These are phyloP conservation scores for Drosophila macrospina DNA, from an alignment of 2,888 invertebrate genomes.

Conservation along the genomic window DNA sequence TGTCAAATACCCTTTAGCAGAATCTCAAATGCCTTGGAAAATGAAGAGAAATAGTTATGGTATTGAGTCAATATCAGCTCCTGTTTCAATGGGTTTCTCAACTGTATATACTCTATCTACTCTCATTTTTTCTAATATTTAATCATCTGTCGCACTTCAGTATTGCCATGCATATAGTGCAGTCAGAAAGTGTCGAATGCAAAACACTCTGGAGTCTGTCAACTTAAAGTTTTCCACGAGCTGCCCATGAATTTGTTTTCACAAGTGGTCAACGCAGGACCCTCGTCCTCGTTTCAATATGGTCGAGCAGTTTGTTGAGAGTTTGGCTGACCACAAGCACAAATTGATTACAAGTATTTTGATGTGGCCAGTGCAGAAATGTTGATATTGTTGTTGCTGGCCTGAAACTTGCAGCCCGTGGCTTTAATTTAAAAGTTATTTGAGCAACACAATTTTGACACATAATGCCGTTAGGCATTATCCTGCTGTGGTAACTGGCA, in stretches of 20 bases:
- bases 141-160: constrained; percentile 24
- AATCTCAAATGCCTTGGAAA: background rate
- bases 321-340: constrained; percentile 67
- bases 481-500: constrained; percentile 30
- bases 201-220: constrained; percentile 38
- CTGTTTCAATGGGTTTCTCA: background rate
- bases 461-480: constrained; percentile 65
- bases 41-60: background rate
- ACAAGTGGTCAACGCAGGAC: constrained; percentile 32
- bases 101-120: background rate
- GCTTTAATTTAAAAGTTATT: constrained; percentile 78
- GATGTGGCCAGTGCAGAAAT: constrained; percentile 51
- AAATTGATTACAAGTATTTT: constrained; percentile 77
- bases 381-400: constrained; percentile 11
- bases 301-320: constrained; percentile 23
- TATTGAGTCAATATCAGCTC: too few relatives aligned
- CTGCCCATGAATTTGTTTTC: constrained; percentile 52
- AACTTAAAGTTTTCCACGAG: constrained; percentile 35
- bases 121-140: constrained; percentile 1
- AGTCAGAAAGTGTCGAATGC: constrained; percentile 32
- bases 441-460: constrained; percentile 77
- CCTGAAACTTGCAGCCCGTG: constrained; percentile 58
- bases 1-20: constrained; percentile 11
- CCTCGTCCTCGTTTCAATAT: constrained; percentile 13
- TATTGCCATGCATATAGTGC: constrained; percentile 13